Base-by-base conservation (phyloP, 2,888 invertebrate genomes). In the Acrobasis consociella region DNA sequence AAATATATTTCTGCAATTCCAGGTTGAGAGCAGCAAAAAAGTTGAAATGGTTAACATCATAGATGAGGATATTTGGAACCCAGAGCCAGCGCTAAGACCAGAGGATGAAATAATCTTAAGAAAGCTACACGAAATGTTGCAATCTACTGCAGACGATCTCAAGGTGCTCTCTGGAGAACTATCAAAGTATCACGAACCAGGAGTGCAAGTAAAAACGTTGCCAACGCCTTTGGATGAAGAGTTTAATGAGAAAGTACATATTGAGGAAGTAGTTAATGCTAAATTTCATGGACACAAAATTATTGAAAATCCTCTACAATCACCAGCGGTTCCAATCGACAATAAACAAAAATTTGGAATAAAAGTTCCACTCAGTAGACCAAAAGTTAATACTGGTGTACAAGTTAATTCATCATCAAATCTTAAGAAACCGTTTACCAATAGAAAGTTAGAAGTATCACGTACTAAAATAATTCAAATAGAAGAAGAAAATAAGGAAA, bases 21-120 rank as follows among this genome's bases (percentile, higher is more conserved):
- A 91, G 92, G 89, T 88, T 85, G 86, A 90, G 74, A 86, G 89
- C 87, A 89, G 88, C 85, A 90, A 86, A 72, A 84, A 82, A 69
- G 78, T 86, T 71, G 88, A 90, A 83, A 85, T 87, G 82, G 85
- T 87, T 80, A 91, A 87, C 78, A 85, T 91, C 77, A 84, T 83
- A 80, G 85, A 86, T 69, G 88, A 91, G 64, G 88, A 88, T 65
- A 80, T 88, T 75, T 92, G 92, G 91, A 82, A 83, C 68, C 72
- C 85, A 62, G 89, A 89, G 72, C 89, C 91, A 66, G 82, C 85
- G 64, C 76, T 92, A 71, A 79, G 82, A 76, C 90, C 89, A 59
- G 91, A 93, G 80, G 92, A 93, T 71, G 91, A 93, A 82, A 80
- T 87, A 59, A 80, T 88, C 66, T 71, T 90, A 69, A 82, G 86